Evolutionary conservation across 2,888 invertebrate genomes (phyloP).

Genomic region (Ennomos fuscantarius): DNA sequence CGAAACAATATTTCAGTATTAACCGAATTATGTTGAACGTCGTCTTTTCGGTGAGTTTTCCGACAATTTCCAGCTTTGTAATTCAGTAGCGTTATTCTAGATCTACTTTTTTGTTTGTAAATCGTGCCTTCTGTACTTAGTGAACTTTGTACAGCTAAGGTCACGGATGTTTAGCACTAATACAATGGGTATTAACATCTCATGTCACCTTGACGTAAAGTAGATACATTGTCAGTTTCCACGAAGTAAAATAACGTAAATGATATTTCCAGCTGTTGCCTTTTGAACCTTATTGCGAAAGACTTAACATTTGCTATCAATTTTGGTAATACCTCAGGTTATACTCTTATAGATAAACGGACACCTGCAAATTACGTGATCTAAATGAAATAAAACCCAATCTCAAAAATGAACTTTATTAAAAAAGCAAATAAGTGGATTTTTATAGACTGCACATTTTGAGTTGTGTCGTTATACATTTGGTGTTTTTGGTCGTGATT

Average conservation of each 20-base stretch:
- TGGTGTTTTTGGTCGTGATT: slow-evolving; percentile 67
- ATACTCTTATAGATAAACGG: slow-evolving; percentile 47
- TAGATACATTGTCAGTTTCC: slow-evolving; percentile 63
- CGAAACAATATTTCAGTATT: slow-evolving; percentile 33
- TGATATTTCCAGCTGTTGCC: slow-evolving; percentile 12
- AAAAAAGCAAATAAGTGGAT: slow-evolving; percentile 16
- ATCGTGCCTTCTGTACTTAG: slow-evolving; percentile 70
- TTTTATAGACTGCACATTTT: slow-evolving; percentile 27
- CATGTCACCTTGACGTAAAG: slow-evolving; percentile 82
- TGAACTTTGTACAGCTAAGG: slow-evolving; percentile 83
- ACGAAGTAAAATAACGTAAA: slow-evolving; percentile 46
- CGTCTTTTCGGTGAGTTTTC: slow-evolving; percentile 45
- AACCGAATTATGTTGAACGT: slow-evolving; percentile 32
- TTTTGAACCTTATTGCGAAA: slow-evolving; percentile 51
- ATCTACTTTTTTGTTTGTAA: slow-evolving; percentile 46
- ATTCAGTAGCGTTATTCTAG: slow-evolving; percentile 45
- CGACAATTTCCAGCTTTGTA: slow-evolving; percentile 49
- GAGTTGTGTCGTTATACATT: slow-evolving; percentile 40
- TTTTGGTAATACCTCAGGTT: slow-evolving; percentile 40
- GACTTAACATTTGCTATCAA: slow-evolving; percentile 52
- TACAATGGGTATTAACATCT: slow-evolving; percentile 80
- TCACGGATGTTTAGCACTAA: slow-evolving; percentile 81
- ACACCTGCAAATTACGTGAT: slow-evolving; percentile 9
- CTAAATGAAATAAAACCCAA: slow-evolving; percentile 11
- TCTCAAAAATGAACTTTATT: slow-evolving; percentile 24